Evolutionary conservation across 2,113 vertebrate species (phyloP), one percentile per base, ranked within the genome.

Genomic region (Blennius ocellaris): DNA sequence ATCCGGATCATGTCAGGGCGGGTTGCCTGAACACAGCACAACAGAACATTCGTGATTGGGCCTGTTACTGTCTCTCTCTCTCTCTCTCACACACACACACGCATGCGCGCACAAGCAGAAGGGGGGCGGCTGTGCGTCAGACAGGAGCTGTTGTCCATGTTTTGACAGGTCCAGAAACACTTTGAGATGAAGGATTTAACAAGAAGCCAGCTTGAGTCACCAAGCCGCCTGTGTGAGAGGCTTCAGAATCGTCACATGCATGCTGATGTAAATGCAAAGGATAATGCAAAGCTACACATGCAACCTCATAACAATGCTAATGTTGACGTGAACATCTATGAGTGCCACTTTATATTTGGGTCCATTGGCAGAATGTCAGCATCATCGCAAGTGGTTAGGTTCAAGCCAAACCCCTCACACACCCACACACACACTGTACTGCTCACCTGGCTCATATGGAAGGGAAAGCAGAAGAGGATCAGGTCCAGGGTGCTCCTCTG

Each of bases 401-500:
- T 30, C 4, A 30, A 30, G 21, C 21, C 21, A 30, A 30, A 2
- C 21, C 62, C 74, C 57, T 55, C 41, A 43, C 41, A 4, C 1
- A 66, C 52, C 14, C 55, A 56, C 52, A 53, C 11, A 53, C 47
- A 48, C 44, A 39, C 45, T 39, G 44, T 15, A 52, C 14, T 47
- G 14, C 21, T 84, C 89, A 99, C 98, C 96, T 99, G 97, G 90
- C 97, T 99, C 97, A 99, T 97, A 83, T 99, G 97, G 87, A 99
- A 99, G 47, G 98, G 98, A 90, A 99, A 99, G 88, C 98, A 99
- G 92, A 99, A 99, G 61, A 99, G 95, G 71, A 99, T 99, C 72
- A 99, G 95, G 85, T 99, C 98, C 86, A 99, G 88, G 0, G 98
- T 99, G 91, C 98, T 98, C 84, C 98, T 96, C 89, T 99, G 98